Evolutionary conservation across 1,140 invertebrate genomes (phyloP), one percentile per base, ranked within the genome.

Genomic region (Xylocopa sonorina): DNA sequence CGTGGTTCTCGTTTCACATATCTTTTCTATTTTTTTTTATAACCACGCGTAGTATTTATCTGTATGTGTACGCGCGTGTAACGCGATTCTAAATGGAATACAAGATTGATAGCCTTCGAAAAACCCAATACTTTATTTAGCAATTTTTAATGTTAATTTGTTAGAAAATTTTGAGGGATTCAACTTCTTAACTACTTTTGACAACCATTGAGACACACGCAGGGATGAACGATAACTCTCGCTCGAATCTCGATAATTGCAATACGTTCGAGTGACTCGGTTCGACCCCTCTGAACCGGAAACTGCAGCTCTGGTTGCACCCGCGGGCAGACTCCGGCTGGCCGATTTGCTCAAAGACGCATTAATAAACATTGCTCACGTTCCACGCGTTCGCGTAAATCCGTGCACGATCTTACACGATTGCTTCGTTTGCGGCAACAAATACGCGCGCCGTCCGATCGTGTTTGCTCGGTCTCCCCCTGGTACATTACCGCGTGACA

Each of bases 201-300:
- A n/a, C n/a, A n/a, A n/a, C n/a, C n/a, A n/a, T n/a, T n/a, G n/a
- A n/a, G n/a, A n/a, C n/a, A n/a, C n/a, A n/a, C n/a, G n/a, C n/a
- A n/a, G n/a, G n/a, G n/a, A n/a, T n/a, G n/a, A 3, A 21, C 6
- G 18, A 5, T n/a, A 51, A n/a, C n/a, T 21, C 14, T 2, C 7
- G 50, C n/a, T 51, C 50, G 50, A 51, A 51, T 51, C n/a, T 51
- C n/a, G n/a, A 51, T 51, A n/a, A 51, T 51, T 21, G 50, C n/a
- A 51, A 51, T 51, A 21, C 7, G 50, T 21, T 51, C n/a, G n/a
- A 51, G n/a, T n/a, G n/a, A 51, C 50, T 21, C n/a, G 18, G 50
- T n/a, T n/a, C 18, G 18, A 51, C 50, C 18, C n/a, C 18, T 51
- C 50, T n/a, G 50, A 21, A n/a, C 18, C 18, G 4, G 16, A 5